Percentiles rank a stretch among this genome's conserved stretches.
Conservation (phyloP, 1,140 invertebrate genomes). For the Drosophila seguyi region DNA sequence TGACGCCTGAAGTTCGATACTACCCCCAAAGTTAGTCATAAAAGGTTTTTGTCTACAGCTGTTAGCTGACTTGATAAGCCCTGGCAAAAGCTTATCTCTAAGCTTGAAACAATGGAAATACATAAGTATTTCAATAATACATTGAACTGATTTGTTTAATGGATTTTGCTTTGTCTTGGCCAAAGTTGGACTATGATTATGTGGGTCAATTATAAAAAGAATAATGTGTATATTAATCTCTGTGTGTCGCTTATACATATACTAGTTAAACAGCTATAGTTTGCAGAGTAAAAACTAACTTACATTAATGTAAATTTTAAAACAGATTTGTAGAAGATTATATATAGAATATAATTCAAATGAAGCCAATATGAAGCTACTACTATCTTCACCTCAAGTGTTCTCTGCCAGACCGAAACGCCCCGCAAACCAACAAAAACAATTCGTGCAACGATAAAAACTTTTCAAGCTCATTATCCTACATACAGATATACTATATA, state of each 20-base stretch:
- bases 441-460: slow-evolving; percentile 17
- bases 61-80: slow-evolving; percentile 12
- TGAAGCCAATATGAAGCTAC: neutral
- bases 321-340: neutral
- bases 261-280: neutral
- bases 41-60: slow-evolving; percentile 18
- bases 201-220: slow-evolving; percentile 22
- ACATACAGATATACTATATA: slow-evolving; percentile 6
- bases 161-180: slow-evolving; percentile 28
- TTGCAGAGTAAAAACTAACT: neutral
- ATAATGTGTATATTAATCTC: neutral
- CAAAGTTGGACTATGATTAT: slow-evolving; percentile 4
- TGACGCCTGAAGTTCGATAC: slow-evolving; percentile 11
- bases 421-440: slow-evolving; percentile 11
- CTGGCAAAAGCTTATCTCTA: slow-evolving; percentile 45
- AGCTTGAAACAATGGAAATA: slow-evolving; percentile 51
- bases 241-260: neutral
- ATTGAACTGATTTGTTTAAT: slow-evolving; percentile 14
- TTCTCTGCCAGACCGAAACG: slow-evolving; percentile 3
- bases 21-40: slow-evolving; percentile 13
- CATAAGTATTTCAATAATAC: slow-evolving; percentile 13
- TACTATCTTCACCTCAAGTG: slow-evolving; percentile 8
- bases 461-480: slow-evolving; percentile 1
- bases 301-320: neutral
- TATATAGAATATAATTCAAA: neutral